These are phyloP conservation scores for Microtus pennsylvanicus DNA, from an alignment of 2,113 vertebrate species.

Conservation along the genomic window DNA sequence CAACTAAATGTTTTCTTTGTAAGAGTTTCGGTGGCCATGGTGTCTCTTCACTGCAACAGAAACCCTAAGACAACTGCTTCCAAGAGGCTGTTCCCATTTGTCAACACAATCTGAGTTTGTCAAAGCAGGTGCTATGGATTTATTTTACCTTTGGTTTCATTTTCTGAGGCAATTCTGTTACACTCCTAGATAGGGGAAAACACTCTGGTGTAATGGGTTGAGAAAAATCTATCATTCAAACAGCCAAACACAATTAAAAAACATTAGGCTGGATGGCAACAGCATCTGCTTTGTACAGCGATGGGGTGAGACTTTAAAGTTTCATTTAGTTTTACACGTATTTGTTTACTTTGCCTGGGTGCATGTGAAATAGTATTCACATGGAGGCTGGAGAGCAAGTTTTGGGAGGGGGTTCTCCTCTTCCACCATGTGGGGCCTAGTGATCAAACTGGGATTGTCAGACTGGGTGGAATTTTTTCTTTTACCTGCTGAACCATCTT, in stretches of 20 bases:
- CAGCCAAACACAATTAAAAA: neutral
- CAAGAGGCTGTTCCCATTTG: constrained; percentile 80
- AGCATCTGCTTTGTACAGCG: neutral
- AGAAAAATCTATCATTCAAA: constrained; percentile 26
- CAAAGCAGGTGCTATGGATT: constrained; percentile 81
- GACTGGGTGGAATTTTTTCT: neutral
- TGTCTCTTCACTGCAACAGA: neutral
- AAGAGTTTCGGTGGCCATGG: neutral
- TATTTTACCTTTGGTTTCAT: constrained; percentile 79
- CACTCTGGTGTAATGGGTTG: constrained; percentile 51
- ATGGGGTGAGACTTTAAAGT: neutral
- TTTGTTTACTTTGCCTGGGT: neutral
- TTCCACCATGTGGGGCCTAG: neutral
- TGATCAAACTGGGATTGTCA: no score
- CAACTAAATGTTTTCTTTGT: neutral
- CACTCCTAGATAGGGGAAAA: constrained; percentile 21
- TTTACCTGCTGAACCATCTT: neutral
- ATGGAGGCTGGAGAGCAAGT: neutral
- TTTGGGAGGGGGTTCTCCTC: neutral
- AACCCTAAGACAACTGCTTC: constrained; percentile 63
- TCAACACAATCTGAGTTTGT: constrained; percentile 83
- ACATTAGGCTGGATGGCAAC: neutral
- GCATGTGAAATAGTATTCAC: neutral
- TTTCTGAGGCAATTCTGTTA: constrained; percentile 70
- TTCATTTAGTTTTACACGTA: neutral